A percentile compares a stretch with the other conserved stretches of the same genome.
These are phyloP conservation scores for Aphis gossypii DNA, from an alignment of 1,140 invertebrate species.

Conservation along the genomic window DNA sequence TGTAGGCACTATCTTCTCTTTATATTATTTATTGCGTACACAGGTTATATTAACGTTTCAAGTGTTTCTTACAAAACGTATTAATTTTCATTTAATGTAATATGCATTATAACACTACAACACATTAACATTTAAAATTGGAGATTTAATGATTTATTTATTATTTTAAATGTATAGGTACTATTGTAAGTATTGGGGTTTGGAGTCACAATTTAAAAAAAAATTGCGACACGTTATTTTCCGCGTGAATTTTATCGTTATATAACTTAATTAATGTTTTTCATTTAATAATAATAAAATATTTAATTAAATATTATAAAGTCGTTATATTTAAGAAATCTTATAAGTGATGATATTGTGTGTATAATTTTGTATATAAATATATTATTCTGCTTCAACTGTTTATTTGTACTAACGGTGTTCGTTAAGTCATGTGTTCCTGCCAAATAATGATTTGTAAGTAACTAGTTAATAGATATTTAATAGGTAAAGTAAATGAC, in stretches of 20 bases:
- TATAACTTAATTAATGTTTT: slow-evolving; percentile 48
- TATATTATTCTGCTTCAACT: not conserved
- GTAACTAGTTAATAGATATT: not conserved
- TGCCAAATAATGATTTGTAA: not conserved
- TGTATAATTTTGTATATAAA: not conserved
- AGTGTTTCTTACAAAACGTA: not conserved
- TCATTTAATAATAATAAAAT: slow-evolving; percentile 27
- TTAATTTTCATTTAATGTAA: not conserved
- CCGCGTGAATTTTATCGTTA: not conserved
- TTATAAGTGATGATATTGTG: not conserved
- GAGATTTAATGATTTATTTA: not conserved
- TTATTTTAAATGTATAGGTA: not conserved
- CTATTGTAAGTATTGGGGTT: not conserved
- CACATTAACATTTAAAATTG: not conserved
- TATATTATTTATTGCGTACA: not conserved
- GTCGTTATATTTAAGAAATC: not conserved
- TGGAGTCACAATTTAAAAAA: not conserved
- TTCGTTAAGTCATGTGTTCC: not conserved
- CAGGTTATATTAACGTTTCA: not conserved
- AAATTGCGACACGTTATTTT: slow-evolving; percentile 30
- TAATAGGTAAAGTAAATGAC: not conserved
- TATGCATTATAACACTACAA: not conserved
- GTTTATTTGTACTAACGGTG: not conserved
- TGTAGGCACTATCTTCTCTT: not conserved
- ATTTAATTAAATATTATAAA: slow-evolving; percentile 38